Evolutionary conservation across 2,888 invertebrate genomes (phyloP).

Genomic region (Andricus curvator): DNA sequence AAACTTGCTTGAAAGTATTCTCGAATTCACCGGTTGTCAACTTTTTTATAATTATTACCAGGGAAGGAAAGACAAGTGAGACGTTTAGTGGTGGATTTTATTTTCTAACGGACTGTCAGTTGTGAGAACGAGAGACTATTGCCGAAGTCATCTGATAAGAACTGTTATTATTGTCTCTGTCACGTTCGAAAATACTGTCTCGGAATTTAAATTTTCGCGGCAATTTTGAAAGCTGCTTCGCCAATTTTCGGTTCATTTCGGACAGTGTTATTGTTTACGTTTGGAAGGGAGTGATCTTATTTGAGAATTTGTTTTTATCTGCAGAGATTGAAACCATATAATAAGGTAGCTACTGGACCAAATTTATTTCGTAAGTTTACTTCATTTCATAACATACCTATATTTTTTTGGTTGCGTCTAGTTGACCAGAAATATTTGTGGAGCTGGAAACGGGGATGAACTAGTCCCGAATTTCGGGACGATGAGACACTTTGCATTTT

Average conservation of each 20-base stretch:
- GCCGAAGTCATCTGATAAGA: neutral
- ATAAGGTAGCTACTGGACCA: neutral
- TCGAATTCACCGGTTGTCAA: slow-evolving; percentile 1
- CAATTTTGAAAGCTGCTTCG: neutral
- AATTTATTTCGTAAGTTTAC: neutral
- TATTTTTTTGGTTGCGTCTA: too few relatives aligned
- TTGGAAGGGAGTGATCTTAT: neutral
- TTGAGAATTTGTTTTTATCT: neutral
- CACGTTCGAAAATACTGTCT: neutral
- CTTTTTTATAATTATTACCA: neutral
- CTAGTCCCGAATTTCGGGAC: too few relatives aligned
- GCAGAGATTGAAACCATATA: neutral
- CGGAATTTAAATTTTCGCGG: neutral
- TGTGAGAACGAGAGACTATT: neutral
- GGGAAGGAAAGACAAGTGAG: neutral
- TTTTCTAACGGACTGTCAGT: neutral
- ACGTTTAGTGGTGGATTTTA: neutral
- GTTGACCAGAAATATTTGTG: too few relatives aligned
- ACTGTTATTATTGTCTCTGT: neutral
- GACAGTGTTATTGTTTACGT: neutral
- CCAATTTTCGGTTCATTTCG: neutral
- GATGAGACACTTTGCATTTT: too few relatives aligned
- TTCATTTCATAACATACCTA: neutral
- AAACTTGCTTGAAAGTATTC: neutral
- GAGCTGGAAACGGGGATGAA: too few relatives aligned